Evolutionary conservation across 2,888 invertebrate genomes (phyloP).

Genomic region (Pristionchus exspectatus): DNA sequence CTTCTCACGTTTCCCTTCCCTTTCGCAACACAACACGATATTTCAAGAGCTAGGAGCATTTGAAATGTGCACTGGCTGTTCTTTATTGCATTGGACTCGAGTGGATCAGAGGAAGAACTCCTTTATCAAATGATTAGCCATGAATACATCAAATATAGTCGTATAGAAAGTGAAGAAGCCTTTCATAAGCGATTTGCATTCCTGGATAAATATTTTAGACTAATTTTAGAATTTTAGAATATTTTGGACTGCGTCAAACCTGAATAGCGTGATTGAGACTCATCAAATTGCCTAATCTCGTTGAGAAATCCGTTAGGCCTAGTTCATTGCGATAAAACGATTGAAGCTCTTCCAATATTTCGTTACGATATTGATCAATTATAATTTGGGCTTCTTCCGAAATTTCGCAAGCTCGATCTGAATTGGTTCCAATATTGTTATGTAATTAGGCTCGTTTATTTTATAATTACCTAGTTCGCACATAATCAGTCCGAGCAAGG

Average conservation of each 20-base stretch:
- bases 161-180: conserved; percentile 20
- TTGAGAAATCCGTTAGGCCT: neutral
- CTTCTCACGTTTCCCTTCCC: neutral
- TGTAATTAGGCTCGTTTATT: neutral
- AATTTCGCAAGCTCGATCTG: neutral
- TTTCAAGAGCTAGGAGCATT: neutral
- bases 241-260: too few species aligned
- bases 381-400: conserved; percentile 6
- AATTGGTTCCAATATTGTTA: neutral
- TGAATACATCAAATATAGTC: conserved; percentile 3
- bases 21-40: neutral
- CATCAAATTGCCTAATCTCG: conserved; percentile 29
- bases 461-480: neutral
- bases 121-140: neutral
- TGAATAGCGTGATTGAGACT: neutral
- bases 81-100: neutral
- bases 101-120: neutral
- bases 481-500: neutral
- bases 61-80: neutral
- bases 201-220: neutral
- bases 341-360: neutral
- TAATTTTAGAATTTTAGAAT: neutral
- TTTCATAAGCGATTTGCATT: conserved; percentile 31
- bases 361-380: neutral
- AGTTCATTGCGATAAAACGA: neutral